Conservation (phyloP, 53 echinoderm and acorn worm species). For the Mesocentrotus franciscanus region DNA sequence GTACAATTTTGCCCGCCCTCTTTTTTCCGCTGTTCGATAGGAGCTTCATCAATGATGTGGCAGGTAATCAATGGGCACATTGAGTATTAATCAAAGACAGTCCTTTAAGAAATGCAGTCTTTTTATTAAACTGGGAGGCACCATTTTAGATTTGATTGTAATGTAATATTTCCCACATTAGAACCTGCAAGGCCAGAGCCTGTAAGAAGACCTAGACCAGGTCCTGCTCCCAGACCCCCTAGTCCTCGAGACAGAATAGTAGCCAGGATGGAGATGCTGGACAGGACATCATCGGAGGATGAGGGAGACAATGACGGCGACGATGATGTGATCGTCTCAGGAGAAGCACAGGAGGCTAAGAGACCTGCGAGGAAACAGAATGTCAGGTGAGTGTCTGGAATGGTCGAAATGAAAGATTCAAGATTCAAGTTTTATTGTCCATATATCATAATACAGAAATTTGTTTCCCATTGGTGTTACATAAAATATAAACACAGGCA, state of each 20-base stretch:
- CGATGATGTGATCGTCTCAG: not conserved
- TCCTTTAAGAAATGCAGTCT: too few relatives aligned
- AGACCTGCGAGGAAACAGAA: conserved; percentile 7
- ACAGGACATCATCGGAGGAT: conserved; percentile 56
- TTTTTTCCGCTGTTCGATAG: too few relatives aligned
- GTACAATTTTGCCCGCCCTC: too few relatives aligned
- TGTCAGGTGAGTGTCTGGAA: not conserved
- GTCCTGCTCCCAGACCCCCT: not conserved
- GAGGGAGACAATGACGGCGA: conserved; percentile 5
- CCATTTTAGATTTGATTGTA: not conserved
- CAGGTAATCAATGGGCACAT: too few relatives aligned
- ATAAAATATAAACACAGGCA: too few relatives aligned
- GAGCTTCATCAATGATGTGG: too few relatives aligned
- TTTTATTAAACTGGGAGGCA: too few relatives aligned
- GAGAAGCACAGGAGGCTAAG: not conserved
- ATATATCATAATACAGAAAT: too few relatives aligned
- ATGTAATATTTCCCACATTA: not conserved
- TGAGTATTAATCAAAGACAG: too few relatives aligned
- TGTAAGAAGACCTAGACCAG: not conserved
- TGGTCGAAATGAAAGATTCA: not conserved
- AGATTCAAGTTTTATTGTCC: too few relatives aligned
- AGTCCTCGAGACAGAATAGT: conserved; percentile 8
- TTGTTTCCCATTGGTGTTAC: too few relatives aligned
- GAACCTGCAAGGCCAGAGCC: conserved; percentile 12
- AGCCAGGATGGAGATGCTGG: conserved; percentile 65